Conservation (phyloP, 2,113 vertebrate genomes). For the Colaptes auratus region DNA sequence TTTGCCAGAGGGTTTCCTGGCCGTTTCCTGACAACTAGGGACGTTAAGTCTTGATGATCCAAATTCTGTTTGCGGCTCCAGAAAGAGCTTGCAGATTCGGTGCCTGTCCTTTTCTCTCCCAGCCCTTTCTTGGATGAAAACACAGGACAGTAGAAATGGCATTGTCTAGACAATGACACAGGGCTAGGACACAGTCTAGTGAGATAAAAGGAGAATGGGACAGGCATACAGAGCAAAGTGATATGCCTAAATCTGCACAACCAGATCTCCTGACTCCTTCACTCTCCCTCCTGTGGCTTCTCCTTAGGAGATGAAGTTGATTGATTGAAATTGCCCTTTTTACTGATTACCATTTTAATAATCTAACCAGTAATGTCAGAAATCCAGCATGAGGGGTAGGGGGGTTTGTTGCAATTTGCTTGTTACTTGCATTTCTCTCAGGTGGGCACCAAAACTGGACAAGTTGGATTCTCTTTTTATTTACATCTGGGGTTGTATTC, state of each 20-base stretch:
- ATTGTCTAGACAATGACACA: constrained; percentile 54
- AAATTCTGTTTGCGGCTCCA: background rate
- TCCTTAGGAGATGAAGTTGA: constrained; percentile 65
- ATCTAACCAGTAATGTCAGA: constrained; percentile 60
- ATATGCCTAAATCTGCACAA: constrained; percentile 66
- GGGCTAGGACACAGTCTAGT: constrained; percentile 55
- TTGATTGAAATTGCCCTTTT: constrained; percentile 69
- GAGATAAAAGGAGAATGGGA: constrained; percentile 51
- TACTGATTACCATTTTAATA: constrained; percentile 70
- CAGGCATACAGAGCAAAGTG: constrained; percentile 32
- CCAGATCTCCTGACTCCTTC: constrained; percentile 64
- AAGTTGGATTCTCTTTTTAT: background rate
- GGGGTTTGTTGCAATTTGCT: constrained; percentile 37
- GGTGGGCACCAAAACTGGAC: background rate
- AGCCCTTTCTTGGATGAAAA: background rate
- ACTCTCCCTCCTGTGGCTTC: constrained; percentile 64
- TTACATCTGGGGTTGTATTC: background rate
- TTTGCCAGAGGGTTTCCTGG: constrained; percentile 1
- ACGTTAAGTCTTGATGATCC: background rate
- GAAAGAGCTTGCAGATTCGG: background rate
- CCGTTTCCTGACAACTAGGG: background rate
- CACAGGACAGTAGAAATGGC: constrained; percentile 8
- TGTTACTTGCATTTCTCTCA: constrained; percentile 33
- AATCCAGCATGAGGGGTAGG: constrained; percentile 1
- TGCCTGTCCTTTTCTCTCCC: constrained; percentile 12